Evolutionary conservation across 2,888 invertebrate genomes (phyloP).

Genomic region (Aphrophora alni): DNA sequence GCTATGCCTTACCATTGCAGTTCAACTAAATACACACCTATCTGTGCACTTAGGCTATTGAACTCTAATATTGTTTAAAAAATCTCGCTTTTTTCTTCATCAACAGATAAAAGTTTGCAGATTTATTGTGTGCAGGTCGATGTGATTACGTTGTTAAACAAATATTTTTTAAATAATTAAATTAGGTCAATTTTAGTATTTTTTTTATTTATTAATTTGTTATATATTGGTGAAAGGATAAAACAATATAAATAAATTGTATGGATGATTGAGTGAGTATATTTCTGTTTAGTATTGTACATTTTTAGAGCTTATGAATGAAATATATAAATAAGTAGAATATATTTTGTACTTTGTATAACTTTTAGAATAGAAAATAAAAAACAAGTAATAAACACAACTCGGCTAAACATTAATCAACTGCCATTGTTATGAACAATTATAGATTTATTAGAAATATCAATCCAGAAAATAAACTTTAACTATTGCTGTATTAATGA

Average conservation of each 20-base stretch:
- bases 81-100: not conserved
- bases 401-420: not conserved
- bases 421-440: not conserved
- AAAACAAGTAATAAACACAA: not conserved
- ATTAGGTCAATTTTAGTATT: not conserved
- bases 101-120: not conserved
- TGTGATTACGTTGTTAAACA: not conserved
- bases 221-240: not conserved
- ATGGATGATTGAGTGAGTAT: not conserved
- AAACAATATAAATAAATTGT: not conserved
- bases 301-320: not conserved
- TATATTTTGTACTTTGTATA: slow-evolving; percentile 9
- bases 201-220: not conserved
- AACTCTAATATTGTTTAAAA: not conserved
- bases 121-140: not conserved
- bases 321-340: not conserved
- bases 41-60: not conserved
- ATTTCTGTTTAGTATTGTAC: not conserved
- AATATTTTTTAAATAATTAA: not conserved
- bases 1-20: not conserved
- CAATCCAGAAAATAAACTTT: too few species aligned
- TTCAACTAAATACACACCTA: too few species aligned
- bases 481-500: too few species aligned
- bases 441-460: too few species aligned
- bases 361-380: not conserved